Percentiles rank a stretch among this genome's conserved stretches.
Conservation (phyloP, 1,140 invertebrate genomes). For the Sminthurinus signatus region DNA sequence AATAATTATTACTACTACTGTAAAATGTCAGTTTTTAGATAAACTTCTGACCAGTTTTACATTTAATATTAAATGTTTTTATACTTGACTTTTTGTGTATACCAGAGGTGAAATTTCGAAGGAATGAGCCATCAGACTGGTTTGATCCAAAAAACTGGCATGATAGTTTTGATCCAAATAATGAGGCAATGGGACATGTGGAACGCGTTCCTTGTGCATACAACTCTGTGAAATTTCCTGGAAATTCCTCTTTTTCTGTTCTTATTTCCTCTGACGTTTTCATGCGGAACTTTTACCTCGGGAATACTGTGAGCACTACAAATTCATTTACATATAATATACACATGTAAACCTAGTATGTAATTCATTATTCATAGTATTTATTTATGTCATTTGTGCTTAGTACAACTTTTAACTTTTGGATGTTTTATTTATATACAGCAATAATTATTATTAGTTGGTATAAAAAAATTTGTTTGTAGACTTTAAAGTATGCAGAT, state of each 20-base stretch:
- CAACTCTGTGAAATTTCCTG: conserved; percentile 34
- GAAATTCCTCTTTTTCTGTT: conserved; percentile 31
- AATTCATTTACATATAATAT: no score
- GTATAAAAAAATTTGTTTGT: no score
- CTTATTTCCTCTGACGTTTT: conserved; percentile 30
- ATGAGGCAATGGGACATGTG: conserved; percentile 17
- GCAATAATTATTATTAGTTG: no score
- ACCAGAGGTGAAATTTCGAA: conserved; percentile 34
- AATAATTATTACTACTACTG: no score
- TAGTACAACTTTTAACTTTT: no score
- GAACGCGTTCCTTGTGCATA: conserved; percentile 39
- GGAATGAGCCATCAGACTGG: conserved; percentile 32
- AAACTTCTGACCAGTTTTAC: no score
- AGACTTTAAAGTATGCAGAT: conserved; percentile 29
- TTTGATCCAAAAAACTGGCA: conserved; percentile 37
- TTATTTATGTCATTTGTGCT: no score
- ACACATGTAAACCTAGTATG: no score
- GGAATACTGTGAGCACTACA: conserved; percentile 21
- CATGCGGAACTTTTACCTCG: conserved; percentile 36
- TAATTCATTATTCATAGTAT: no score
- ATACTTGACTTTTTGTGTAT: conserved; percentile 16
- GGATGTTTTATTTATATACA: no score
- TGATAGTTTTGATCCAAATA: background rate
- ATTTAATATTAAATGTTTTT: background rate
- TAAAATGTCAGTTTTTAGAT: no score